These are phyloP conservation scores for Crambe crambe DNA, from an alignment of 37 sponge, comb jelly and placozoan species.

Conservation along the genomic window DNA sequence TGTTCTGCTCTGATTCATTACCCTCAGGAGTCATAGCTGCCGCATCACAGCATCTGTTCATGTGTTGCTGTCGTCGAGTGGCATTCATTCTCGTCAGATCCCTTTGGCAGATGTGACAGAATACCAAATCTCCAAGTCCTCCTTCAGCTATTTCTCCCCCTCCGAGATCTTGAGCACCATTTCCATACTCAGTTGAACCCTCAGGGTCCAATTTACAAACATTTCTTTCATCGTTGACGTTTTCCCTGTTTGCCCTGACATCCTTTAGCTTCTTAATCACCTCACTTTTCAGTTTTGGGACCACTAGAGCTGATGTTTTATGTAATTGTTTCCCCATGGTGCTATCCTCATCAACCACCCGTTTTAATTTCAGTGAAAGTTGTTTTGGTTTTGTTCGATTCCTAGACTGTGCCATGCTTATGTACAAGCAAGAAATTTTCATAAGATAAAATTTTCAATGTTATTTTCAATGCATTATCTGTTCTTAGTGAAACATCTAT, in stretches of 20 bases:
- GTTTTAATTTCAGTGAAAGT: not conserved
- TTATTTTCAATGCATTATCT: no score
- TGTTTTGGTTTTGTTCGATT: no score
- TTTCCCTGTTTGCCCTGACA: not conserved
- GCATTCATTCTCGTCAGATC: slow-evolving; percentile 17
- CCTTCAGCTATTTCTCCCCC: not conserved
- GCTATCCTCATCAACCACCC: not conserved
- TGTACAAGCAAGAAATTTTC: no score
- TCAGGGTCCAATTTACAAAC: no score
- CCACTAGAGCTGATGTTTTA: not conserved
- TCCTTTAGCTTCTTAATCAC: not conserved
- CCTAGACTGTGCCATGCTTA: no score
- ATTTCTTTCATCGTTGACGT: no score
- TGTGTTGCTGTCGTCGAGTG: slow-evolving; percentile 11
- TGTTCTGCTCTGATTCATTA: not conserved
- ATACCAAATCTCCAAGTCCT: not conserved
- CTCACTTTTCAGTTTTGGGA: not conserved
- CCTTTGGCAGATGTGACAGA: slow-evolving; percentile 46
- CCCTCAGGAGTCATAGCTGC: not conserved
- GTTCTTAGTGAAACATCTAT: no score
- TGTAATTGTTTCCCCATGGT: no score
- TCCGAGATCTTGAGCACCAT: not conserved
- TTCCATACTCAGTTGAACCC: not conserved
- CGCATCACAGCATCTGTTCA: slow-evolving; percentile 33
- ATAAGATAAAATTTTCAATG: no score